Percentiles rank a stretch among this genome's conserved stretches.
Evolutionary conservation across 2,888 invertebrate species (phyloP).

Genomic region (Lamproptera curius): DNA sequence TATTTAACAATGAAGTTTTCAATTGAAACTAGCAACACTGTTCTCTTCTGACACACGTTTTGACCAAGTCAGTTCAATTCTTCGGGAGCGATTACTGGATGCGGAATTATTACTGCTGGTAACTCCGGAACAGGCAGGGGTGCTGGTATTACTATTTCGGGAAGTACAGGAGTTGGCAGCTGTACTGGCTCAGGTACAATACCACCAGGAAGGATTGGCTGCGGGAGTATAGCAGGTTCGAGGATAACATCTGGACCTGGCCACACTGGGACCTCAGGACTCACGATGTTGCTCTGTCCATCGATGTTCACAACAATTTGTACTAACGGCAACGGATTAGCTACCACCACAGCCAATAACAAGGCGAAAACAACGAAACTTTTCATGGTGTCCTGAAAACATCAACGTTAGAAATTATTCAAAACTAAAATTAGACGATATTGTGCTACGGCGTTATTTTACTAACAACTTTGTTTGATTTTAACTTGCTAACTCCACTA

Average conservation of each 20-base stretch:
- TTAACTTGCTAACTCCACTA: no score
- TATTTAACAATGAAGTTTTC: neutral
- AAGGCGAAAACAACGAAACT: constrained; percentile 42
- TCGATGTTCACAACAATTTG: constrained; percentile 43
- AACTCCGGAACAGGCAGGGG: constrained; percentile 21
- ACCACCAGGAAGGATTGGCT: constrained; percentile 15
- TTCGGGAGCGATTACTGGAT: constrained; percentile 17
- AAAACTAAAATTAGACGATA: neutral
- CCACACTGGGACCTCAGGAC: constrained; percentile 25
- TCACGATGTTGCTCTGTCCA: constrained; percentile 29
- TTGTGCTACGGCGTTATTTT: neutral
- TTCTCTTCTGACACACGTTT: neutral
- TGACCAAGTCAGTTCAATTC: neutral
- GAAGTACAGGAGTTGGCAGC: constrained; percentile 22
- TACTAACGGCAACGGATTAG: constrained; percentile 47
- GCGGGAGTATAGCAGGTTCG: constrained; percentile 13
- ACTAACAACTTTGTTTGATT: neutral
- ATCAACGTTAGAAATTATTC: constrained; percentile 2
- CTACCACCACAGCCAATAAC: constrained; percentile 43
- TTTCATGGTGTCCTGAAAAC: constrained; percentile 38
- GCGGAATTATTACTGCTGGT: constrained; percentile 17
- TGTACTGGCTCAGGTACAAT: constrained; percentile 12
- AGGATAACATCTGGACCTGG: constrained; percentile 2
- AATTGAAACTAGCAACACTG: neutral
- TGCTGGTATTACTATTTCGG: constrained; percentile 19